Conservation (phyloP, 2,113 vertebrate species). For the Melanocharis versteri region DNA sequence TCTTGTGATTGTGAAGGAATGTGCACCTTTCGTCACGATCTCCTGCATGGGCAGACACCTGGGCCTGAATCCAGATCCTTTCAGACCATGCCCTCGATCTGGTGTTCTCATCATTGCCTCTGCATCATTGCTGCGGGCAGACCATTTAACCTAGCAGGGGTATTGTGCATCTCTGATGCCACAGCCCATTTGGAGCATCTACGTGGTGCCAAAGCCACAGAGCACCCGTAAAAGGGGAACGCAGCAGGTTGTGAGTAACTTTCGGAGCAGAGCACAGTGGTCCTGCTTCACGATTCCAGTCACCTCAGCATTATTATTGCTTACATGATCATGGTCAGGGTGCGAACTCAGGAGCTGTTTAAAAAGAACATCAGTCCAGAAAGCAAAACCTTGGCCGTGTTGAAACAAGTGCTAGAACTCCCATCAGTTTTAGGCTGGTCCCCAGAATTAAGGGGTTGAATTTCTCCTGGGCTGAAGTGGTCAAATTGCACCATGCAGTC, state of each 20-base stretch:
- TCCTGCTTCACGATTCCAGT: background rate
- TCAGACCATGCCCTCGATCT: background rate
- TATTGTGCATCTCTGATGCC: background rate
- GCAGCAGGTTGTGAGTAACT: background rate
- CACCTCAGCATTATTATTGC: background rate
- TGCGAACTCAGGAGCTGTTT: background rate
- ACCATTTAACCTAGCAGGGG: fast-evolving
- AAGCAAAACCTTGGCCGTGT: background rate
- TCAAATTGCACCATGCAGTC: background rate
- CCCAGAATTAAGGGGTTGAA: background rate
- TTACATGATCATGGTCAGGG: background rate
- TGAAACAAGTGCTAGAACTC: background rate
- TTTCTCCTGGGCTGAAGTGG: background rate
- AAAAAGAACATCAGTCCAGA: background rate
- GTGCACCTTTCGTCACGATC: background rate
- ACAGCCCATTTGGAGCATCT: background rate
- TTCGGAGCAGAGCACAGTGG: background rate
- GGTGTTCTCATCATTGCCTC: background rate
- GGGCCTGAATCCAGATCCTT: background rate
- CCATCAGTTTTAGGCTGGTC: background rate
- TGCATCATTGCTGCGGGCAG: background rate
- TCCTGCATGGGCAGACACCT: background rate
- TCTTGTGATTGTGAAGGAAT: background rate
- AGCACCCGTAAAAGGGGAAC: background rate
- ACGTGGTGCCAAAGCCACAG: fast-evolving